Base-by-base conservation (phyloP, 2,797 vertebrate genomes). In the Cephalopachus bancanus region DNA sequence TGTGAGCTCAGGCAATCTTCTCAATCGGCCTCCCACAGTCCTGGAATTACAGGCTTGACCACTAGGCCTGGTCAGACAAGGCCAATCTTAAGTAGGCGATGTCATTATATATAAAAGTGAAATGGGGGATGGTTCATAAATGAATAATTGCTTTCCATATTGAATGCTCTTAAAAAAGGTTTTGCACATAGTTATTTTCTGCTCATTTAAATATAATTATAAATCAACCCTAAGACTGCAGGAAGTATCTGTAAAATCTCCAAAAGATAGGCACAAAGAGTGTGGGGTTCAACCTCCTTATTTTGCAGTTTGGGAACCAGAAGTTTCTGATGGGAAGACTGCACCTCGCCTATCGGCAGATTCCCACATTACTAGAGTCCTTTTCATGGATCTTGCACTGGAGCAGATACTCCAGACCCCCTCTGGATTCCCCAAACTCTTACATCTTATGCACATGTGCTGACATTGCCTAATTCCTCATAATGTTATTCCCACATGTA, bases 401-500 rank as follows among this genome's bases (percentile, higher is more conserved):
- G 22, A 6, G 12, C 16, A 20, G 53, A 37, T 4, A 10, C 3
- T 74, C 33, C n/a, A 5, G 49, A 44, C 79, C 64, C 37, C 17
- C 6, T 28, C 9, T 0, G 1, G 1, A 49, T 1, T 26, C 57
- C 69, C 10, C 22, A 10, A 3, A 12, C 5, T 49, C 44, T 16
- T 74, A 3, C 1, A 3, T 28, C 1, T 0, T 1, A 15, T 0
- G 0, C 44, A 49, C 33, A 1, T 3, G 2, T 10, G 10, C 17
- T 7, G 24, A 37, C 28, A 8, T 12, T 7, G 14, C 16, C 8
- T 10, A 19, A 12, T 37, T 24, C 33, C 24, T 49, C 4, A 1
- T 0, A 0, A 0, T 17, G 7, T 26, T 1, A 9, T 30, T 44
- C n/a, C 24, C 15, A 11, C 10, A 9, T 0, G 5, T 16, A 4